phyloP scores from a whole-genome alignment of 1,140 invertebrate genomes.

The Acyrthosiphon pisum region DNA sequence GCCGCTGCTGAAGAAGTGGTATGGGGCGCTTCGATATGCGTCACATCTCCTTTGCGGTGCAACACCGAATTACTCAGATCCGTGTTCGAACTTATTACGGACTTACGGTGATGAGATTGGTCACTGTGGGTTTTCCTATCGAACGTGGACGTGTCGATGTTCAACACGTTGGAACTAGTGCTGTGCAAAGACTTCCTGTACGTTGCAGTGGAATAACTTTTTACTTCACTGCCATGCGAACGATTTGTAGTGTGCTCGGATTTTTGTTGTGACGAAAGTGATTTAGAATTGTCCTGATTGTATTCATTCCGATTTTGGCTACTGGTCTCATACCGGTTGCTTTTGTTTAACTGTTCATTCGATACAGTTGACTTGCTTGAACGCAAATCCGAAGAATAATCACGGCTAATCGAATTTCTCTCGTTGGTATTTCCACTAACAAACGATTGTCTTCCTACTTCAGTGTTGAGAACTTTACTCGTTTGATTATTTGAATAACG shows the following conservation, averaged over 20 bases:
- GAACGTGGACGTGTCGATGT: neutral
- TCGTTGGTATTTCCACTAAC: neutral
- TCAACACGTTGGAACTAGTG: slow-evolving; percentile 41
- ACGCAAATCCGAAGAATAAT: neutral
- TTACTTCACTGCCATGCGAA: neutral
- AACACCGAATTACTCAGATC: slow-evolving; percentile 78
- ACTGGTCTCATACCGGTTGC: neutral
- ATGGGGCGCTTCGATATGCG: slow-evolving; percentile 69
- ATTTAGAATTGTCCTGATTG: neutral
- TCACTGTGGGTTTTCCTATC: neutral
- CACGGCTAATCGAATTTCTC: neutral
- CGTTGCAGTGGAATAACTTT: slow-evolving; percentile 39
- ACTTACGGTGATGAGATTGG: slow-evolving; percentile 69
- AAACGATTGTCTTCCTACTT: neutral
- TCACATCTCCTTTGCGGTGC: slow-evolving; percentile 72
- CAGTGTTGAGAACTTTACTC: neutral
- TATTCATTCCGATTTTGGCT: neutral
- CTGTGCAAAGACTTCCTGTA: slow-evolving; percentile 45
- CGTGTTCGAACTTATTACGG: slow-evolving; percentile 74
- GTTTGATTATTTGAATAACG: neutral
- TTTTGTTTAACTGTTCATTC: neutral
- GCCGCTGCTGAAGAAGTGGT: slow-evolving; percentile 78
- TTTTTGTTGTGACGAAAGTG: neutral
- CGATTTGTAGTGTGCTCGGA: neutral
- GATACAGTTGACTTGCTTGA: neutral